Evolutionary conservation across 2,113 vertebrate species (phyloP).

Genomic region (Python bivittatus): DNA sequence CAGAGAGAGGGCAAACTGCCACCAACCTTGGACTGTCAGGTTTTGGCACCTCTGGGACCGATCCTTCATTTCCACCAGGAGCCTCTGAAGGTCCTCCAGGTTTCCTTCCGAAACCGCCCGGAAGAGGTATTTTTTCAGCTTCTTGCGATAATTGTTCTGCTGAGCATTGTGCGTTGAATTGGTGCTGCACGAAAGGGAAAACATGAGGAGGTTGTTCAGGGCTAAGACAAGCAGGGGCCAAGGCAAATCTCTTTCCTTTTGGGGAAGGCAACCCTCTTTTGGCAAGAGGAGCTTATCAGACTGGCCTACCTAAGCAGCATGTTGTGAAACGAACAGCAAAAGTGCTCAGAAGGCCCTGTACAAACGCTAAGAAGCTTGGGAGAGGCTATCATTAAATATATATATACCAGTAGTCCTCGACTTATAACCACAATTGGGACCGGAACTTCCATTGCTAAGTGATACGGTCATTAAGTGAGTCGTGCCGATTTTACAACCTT

Average conservation of each 20-base stretch:
- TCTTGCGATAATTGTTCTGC: conserved; percentile 62
- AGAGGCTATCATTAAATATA: too few relatives aligned
- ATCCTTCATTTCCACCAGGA: conserved; percentile 69
- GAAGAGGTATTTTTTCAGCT: conserved; percentile 74
- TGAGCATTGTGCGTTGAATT: conserved; percentile 62
- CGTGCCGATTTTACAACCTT: too few relatives aligned
- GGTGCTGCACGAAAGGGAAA: conserved; percentile 48
- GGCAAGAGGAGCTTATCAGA: accelerated
- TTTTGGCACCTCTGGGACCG: conserved; percentile 28
- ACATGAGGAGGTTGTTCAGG: background rate
- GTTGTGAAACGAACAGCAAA: background rate
- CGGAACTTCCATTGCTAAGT: too few relatives aligned
- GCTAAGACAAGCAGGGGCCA: background rate
- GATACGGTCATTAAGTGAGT: too few relatives aligned
- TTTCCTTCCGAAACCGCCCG: conserved; percentile 73
- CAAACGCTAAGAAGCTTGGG: background rate
- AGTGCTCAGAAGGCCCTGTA: background rate
- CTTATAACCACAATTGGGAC: too few relatives aligned
- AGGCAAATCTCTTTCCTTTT: background rate
- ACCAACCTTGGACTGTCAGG: conserved; percentile 62
- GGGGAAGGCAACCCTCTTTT: background rate
- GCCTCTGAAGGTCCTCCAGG: conserved; percentile 57
- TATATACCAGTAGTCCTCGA: too few relatives aligned
- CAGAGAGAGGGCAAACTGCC: too few relatives aligned
- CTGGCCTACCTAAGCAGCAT: background rate